A percentile compares a stretch with the other conserved stretches of the same genome.
Evolutionary conservation across 1,140 invertebrate genomes (phyloP).

Genomic region (Drosophila guanche): DNA sequence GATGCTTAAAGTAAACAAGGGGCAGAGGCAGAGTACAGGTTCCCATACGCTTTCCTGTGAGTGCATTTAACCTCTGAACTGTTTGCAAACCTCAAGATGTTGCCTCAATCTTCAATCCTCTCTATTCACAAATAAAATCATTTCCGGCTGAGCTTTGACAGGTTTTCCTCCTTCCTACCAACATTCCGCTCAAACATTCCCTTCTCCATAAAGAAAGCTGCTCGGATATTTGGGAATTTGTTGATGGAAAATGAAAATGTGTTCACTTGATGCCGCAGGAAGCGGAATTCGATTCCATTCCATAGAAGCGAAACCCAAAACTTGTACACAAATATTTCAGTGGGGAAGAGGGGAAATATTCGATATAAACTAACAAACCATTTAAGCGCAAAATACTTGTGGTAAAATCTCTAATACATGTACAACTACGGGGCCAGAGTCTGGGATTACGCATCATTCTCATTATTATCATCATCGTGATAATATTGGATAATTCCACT

Average conservation of each 20-base stretch:
- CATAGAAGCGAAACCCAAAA: too few relatives aligned
- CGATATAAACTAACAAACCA: slow-evolving; percentile 27
- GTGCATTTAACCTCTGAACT: slow-evolving; percentile 20
- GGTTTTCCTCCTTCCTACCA: too few relatives aligned
- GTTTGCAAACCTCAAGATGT: slow-evolving; percentile 1
- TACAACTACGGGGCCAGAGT: not conserved
- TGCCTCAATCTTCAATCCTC: too few relatives aligned
- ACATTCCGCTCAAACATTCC: too few relatives aligned
- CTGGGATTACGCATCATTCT: slow-evolving; percentile 23
- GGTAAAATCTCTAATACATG: slow-evolving; percentile 19
- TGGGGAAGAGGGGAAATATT: slow-evolving; percentile 1
- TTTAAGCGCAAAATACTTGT: slow-evolving; percentile 18
- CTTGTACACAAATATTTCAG: not conserved
- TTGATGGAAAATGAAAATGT: too few relatives aligned
- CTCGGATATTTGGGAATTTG: too few relatives aligned
- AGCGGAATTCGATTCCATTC: too few relatives aligned
- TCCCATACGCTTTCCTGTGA: not conserved
- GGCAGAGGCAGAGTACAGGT: not conserved
- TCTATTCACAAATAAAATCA: too few relatives aligned
- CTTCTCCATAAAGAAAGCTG: too few relatives aligned
- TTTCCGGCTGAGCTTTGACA: too few relatives aligned
- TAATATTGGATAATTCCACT: not conserved
- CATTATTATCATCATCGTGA: not conserved
- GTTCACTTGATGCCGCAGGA: too few relatives aligned
- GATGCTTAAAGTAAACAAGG: slow-evolving; percentile 46